Evolutionary conservation across 2,113 vertebrate species (phyloP).

Genomic region (Malaclemys terrapin): DNA sequence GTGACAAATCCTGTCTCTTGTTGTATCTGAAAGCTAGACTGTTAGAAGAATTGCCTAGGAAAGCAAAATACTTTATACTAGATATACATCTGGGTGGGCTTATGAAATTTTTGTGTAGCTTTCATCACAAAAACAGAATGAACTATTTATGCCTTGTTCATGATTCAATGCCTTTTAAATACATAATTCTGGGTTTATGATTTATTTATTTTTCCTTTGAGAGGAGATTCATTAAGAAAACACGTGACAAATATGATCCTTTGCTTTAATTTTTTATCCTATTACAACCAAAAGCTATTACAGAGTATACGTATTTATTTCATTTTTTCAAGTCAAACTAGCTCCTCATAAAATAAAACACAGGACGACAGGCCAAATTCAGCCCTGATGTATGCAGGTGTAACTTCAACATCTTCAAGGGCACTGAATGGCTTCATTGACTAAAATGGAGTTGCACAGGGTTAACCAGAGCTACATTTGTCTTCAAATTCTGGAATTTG

Average conservation of each 20-base stretch:
- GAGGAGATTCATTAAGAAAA: conserved; percentile 25
- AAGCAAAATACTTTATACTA: conserved; percentile 23
- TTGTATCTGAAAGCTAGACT: background rate
- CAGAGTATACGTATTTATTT: conserved; percentile 12
- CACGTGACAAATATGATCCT: conserved; percentile 11
- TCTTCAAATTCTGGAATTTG: background rate
- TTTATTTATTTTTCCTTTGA: conserved; percentile 55
- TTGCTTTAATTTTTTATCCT: conserved; percentile 3
- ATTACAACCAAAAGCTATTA: conserved; percentile 25
- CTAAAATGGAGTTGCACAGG: background rate
- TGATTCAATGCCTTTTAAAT: conserved; percentile 47
- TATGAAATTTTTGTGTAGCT: background rate
- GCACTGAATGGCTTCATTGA: background rate
- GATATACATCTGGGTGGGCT: conserved; percentile 9
- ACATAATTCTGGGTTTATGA: conserved; percentile 38
- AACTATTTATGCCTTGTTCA: conserved; percentile 42
- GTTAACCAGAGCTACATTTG: conserved; percentile 28
- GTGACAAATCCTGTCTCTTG: background rate
- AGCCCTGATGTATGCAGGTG: background rate
- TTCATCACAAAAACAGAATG: conserved; percentile 41
- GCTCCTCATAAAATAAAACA: conserved; percentile 7
- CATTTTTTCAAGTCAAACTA: background rate
- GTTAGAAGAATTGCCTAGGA: conserved; percentile 25
- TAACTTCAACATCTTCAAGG: background rate
- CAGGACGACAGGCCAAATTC: conserved; percentile 5